phyloP scores from a whole-genome alignment of 2,797 vertebrate species.

The Antennarius maculatus region DNA sequence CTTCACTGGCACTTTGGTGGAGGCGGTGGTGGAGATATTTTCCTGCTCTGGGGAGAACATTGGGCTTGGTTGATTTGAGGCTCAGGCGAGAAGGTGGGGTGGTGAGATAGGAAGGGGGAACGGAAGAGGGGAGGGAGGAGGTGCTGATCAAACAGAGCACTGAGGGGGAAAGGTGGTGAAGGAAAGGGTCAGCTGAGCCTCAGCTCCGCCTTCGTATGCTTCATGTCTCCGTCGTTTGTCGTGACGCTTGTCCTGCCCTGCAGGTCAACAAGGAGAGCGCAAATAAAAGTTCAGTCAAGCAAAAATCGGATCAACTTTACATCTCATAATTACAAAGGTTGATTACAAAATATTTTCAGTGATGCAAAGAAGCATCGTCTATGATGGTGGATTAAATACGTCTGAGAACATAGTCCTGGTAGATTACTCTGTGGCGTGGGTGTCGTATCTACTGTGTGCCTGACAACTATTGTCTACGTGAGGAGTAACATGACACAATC shows the following conservation, averaged over 20 bases:
- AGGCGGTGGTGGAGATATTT: conserved; percentile 93
- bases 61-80: conserved; percentile 77
- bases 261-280: conserved; percentile 30
- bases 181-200: conserved; percentile 78
- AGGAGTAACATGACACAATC: too few species aligned
- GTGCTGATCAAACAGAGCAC: conserved; percentile 54
- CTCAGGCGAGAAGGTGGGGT: conserved; percentile 35
- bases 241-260: conserved; percentile 60
- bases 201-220: conserved; percentile 85
- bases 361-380: too few species aligned
- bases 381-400: too few species aligned
- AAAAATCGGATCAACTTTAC: not conserved
- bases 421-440: too few species aligned
- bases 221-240: conserved; percentile 64
- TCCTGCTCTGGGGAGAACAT: conserved; percentile 99
- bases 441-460: too few species aligned
- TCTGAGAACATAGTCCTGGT: too few species aligned
- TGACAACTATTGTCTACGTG: too few species aligned
- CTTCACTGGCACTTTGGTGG: conserved; percentile 97
- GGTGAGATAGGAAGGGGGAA: conserved; percentile 13
- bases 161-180: conserved; percentile 59
- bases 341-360: too few species aligned
- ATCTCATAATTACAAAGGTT: not conserved
- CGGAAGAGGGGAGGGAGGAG: conserved; percentile 41
- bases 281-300: conserved; percentile 35